Conservation (phyloP, 2,888 invertebrate species). For the Seira sanloemensis region DNA sequence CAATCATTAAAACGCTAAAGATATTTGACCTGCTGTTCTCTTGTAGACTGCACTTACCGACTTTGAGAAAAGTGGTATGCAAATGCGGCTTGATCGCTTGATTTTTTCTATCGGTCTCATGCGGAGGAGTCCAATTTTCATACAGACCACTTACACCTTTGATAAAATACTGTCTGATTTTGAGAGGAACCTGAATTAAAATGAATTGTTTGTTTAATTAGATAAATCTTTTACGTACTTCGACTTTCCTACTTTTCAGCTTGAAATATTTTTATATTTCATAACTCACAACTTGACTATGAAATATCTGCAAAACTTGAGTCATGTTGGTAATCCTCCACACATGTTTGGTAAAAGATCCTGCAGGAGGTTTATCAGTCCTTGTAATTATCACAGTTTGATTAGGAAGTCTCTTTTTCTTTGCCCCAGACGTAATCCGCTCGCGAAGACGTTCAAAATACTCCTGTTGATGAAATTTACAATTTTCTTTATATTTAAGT, state of each 20-base stretch:
- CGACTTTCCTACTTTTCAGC: no score
- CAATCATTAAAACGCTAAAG: no score
- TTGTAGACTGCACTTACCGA: conserved; percentile 79
- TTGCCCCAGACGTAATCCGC: conserved; percentile 81
- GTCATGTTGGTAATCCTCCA: conserved; percentile 85
- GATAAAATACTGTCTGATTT: conserved; percentile 81
- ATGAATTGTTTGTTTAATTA: no score
- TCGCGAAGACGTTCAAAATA: conserved; percentile 86
- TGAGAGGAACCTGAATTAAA: conserved; percentile 80
- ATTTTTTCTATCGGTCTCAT: conserved; percentile 75
- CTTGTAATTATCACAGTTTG: conserved; percentile 80
- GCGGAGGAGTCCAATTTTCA: conserved; percentile 77
- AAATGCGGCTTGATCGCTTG: conserved; percentile 79
- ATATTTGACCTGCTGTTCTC: no score
- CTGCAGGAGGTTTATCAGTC: conserved; percentile 80
- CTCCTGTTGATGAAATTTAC: no score
- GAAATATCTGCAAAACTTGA: conserved; percentile 85
- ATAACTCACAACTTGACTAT: conserved; percentile 79
- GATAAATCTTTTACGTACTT: no score
- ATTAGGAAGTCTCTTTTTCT: conserved; percentile 82
- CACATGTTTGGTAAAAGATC: conserved; percentile 83
- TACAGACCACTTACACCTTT: conserved; percentile 81
- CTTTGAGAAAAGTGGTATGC: conserved; percentile 81
- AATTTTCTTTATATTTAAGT: no score
- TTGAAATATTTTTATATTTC: conserved; percentile 1